Percentiles rank a stretch among this genome's conserved stretches.
phyloP scores from a whole-genome alignment of 2,797 vertebrate species.

The Perodicticus potto region DNA sequence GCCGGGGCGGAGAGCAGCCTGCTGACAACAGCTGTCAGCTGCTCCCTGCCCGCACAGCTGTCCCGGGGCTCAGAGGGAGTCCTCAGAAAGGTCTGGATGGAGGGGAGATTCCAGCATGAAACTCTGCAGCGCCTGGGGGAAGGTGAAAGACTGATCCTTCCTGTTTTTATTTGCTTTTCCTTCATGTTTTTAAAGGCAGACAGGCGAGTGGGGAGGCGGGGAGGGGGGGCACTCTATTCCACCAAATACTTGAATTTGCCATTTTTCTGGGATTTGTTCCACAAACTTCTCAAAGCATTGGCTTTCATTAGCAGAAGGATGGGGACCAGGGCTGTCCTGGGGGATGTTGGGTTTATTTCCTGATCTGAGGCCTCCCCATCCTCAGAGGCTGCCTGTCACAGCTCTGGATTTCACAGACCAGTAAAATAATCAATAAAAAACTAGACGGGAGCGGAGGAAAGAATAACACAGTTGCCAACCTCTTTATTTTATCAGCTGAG shows the following conservation, averaged over 20 bases:
- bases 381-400: neutral
- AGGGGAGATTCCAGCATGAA: neutral
- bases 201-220: too few species aligned
- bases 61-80: neutral
- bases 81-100: neutral
- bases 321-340: neutral
- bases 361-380: neutral
- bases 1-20: neutral
- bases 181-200: fast-evolving
- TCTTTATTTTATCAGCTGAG: neutral
- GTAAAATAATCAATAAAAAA: neutral
- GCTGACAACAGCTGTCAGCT: neutral
- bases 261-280: neutral
- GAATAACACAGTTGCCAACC: neutral
- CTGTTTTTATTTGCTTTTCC: too few species aligned
- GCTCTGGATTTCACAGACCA: neutral
- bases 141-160: neutral
- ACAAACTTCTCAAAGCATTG: neutral
- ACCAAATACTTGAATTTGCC: too few species aligned
- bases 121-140: neutral
- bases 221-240: neutral
- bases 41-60: neutral
- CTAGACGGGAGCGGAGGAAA: neutral
- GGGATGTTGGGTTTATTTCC: neutral
- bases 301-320: neutral